Percentiles rank a stretch among this genome's conserved stretches.
Conservation (phyloP, 1,140 invertebrate genomes). For the Apis cerana region DNA sequence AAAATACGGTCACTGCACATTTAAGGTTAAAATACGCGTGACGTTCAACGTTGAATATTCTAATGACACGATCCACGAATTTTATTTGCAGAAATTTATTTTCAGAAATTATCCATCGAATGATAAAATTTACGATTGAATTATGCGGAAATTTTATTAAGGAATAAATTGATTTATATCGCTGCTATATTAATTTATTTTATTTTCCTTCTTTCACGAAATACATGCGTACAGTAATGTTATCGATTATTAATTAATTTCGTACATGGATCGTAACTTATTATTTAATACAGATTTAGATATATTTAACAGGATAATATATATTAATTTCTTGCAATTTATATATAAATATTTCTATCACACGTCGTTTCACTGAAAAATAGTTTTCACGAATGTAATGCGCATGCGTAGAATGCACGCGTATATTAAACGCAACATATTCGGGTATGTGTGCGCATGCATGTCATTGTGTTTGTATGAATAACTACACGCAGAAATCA, state of each 20-base stretch:
- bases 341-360: not conserved
- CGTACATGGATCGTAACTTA: not conserved
- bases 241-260: not conserved
- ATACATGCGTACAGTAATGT: not conserved
- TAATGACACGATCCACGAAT: not conserved
- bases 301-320: too few species aligned
- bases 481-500: slow-evolving; percentile 28
- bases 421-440: slow-evolving; percentile 15
- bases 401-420: slow-evolving; percentile 23
- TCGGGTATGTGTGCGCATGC: not conserved
- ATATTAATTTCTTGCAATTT: not conserved
- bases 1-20: not conserved
- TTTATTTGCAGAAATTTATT: not conserved
- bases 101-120: not conserved
- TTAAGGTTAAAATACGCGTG: not conserved
- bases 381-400: not conserved
- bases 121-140: not conserved
- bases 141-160: not conserved
- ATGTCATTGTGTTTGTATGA: slow-evolving; percentile 14
- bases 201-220: not conserved
- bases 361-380: slow-evolving; percentile 5
- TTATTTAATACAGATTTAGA: not conserved
- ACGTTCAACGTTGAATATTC: not conserved
- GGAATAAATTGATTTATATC: not conserved
- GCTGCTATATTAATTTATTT: not conserved